These are phyloP conservation scores for Pachycephus smyrnensis DNA, from an alignment of 2,888 invertebrate species.

Conservation along the genomic window DNA sequence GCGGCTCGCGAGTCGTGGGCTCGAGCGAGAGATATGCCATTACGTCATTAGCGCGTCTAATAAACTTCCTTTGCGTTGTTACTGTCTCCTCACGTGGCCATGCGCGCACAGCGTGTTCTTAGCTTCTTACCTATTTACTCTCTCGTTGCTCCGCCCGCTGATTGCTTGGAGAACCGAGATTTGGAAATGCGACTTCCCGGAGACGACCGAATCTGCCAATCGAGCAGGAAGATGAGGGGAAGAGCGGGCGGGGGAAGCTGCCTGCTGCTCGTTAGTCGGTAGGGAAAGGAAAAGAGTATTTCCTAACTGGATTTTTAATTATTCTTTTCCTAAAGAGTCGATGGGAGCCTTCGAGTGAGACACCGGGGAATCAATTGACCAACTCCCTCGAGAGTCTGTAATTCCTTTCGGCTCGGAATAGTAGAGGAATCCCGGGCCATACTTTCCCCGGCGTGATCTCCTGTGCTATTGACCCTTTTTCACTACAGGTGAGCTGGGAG, in stretches of 20 bases:
- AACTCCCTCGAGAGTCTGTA: background rate
- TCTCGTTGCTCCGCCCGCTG: too few relatives aligned
- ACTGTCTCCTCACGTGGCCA: constrained; percentile 48
- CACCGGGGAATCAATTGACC: background rate
- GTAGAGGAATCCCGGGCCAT: constrained; percentile 38
- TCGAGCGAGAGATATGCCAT: constrained; percentile 36
- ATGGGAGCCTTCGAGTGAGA: background rate
- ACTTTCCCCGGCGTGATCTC: constrained; percentile 37
- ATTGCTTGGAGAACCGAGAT: too few relatives aligned
- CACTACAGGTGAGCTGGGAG: constrained; percentile 55
- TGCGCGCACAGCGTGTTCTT: background rate
- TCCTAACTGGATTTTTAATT: constrained; percentile 8
- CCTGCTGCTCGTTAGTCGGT: background rate
- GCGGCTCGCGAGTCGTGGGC: constrained; percentile 14
- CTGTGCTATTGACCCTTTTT: constrained; percentile 61
- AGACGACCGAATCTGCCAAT: too few relatives aligned
- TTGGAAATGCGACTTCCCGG: too few relatives aligned
- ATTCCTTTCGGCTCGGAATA: background rate
- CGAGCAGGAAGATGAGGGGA: too few relatives aligned
- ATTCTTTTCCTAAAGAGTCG: constrained; percentile 2
- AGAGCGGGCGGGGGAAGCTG: too few relatives aligned
- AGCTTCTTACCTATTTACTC: too few relatives aligned
- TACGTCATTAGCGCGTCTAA: constrained; percentile 54
- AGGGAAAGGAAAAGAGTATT: background rate
- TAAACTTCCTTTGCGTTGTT: constrained; percentile 50